Percentiles rank a stretch among this genome's conserved stretches.
These are phyloP conservation scores for Hyaena hyaena DNA, from an alignment of 2,113 vertebrate species.

Conservation along the genomic window DNA sequence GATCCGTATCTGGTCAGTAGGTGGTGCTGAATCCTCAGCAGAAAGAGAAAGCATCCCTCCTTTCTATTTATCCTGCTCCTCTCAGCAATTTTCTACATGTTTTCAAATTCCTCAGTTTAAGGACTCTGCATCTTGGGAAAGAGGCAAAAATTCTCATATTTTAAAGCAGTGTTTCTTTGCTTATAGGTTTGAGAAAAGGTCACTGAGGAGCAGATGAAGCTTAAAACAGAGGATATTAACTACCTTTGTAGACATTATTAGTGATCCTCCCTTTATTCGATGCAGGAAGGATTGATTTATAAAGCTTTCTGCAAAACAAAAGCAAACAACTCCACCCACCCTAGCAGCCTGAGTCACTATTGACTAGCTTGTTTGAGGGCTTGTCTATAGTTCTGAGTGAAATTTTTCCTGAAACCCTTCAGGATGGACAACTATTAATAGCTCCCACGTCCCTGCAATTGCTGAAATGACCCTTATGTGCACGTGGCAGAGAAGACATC, in stretches of 20 bases:
- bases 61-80: background rate
- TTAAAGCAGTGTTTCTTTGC: background rate
- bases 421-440: background rate
- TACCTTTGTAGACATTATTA: background rate
- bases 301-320: background rate
- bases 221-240: background rate
- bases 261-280: background rate
- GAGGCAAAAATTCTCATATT: background rate
- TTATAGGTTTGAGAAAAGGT: conserved; percentile 12
- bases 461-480: background rate
- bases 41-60: background rate
- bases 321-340: no score
- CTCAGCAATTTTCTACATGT: background rate
- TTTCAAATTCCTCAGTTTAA: background rate
- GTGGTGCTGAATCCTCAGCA: conserved; percentile 80
- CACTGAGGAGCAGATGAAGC: accelerated
- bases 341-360: accelerated
- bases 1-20: conserved; percentile 71
- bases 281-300: background rate
- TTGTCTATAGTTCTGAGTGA: background rate
- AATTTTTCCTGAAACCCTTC: background rate
- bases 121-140: background rate
- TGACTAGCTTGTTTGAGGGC: background rate
- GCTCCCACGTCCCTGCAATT: background rate
- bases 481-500: background rate